A percentile compares a stretch with the other conserved stretches of the same genome.
Conservation (phyloP, 1,140 invertebrate genomes). For the Sinonovacula constricta region DNA sequence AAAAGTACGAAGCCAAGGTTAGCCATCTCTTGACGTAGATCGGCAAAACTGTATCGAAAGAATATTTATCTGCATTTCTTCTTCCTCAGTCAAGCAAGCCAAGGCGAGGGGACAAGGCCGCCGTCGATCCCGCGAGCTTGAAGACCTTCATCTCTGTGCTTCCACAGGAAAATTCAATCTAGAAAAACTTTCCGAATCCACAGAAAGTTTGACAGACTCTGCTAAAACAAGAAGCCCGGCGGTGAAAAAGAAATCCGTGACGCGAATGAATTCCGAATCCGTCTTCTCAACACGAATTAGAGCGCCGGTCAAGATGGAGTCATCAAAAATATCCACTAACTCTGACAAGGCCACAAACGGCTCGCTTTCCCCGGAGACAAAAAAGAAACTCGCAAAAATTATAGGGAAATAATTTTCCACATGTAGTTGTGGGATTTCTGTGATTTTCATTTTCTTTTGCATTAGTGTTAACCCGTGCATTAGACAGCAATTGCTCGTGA, state of each 20-base stretch:
- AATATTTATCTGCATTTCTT: not conserved
- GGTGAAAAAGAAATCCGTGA: not conserved
- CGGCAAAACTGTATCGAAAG: too few species aligned
- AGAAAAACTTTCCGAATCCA: slow-evolving; percentile 1
- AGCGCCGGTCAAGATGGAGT: not conserved
- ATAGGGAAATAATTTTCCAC: too few species aligned
- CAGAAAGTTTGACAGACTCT: not conserved
- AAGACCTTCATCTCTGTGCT: slow-evolving; percentile 43
- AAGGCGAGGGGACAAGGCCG: slow-evolving; percentile 41
- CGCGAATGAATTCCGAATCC: not conserved
- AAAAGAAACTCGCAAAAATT: not conserved
- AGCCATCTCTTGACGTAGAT: too few species aligned
- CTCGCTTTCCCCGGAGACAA: not conserved
- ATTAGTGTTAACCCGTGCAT: too few species aligned
- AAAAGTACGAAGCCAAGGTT: too few species aligned
- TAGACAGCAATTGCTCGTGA: too few species aligned
- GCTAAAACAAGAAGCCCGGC: not conserved
- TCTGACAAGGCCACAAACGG: not conserved
- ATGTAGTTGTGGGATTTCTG: too few species aligned
- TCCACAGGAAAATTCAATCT: slow-evolving; percentile 42
- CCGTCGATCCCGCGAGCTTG: slow-evolving; percentile 34
- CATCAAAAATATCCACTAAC: not conserved
- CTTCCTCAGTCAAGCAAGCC: slow-evolving; percentile 22
- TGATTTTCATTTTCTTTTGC: too few species aligned
- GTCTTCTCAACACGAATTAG: not conserved